Conservation (phyloP, 2,888 invertebrate genomes). For the Lithophane socia region DNA sequence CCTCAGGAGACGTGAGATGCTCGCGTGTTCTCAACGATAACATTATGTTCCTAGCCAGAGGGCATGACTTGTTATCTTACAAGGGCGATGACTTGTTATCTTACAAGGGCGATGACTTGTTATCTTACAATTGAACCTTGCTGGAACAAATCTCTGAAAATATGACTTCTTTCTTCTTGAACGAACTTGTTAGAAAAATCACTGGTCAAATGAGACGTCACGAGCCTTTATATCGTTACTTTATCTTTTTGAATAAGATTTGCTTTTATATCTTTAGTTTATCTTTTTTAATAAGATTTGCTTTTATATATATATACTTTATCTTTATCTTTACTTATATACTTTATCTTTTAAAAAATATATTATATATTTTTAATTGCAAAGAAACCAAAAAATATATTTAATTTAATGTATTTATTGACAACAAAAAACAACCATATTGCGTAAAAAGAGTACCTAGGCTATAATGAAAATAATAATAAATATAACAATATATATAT, state of each 20-base stretch:
- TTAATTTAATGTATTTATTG: too few species aligned
- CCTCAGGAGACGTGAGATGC: conserved; percentile 23
- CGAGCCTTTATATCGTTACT: background rate
- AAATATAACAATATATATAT: too few species aligned
- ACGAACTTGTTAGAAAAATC: background rate
- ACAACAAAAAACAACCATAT: too few species aligned
- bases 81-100: conserved; percentile 20
- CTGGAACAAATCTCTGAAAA: conserved; percentile 11
- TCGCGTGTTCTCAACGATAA: conserved; percentile 12
- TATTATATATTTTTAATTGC: too few species aligned
- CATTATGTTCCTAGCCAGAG: background rate
- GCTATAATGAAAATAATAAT: too few species aligned
- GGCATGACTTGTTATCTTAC: too few species aligned
- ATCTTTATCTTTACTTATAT: too few species aligned
- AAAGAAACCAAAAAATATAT: too few species aligned
- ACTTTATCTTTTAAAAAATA: too few species aligned
- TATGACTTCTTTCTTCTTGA: background rate
- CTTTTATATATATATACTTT: background rate
- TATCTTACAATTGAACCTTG: conserved; percentile 11
- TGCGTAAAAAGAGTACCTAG: too few species aligned
- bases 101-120: conserved; percentile 7
- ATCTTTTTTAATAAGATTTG: too few species aligned
- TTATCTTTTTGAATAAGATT: background rate
- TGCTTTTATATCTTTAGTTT: too few species aligned
- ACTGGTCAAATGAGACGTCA: background rate